Conservation (phyloP, 1,140 invertebrate species). For the Drosophila sucinea region DNA sequence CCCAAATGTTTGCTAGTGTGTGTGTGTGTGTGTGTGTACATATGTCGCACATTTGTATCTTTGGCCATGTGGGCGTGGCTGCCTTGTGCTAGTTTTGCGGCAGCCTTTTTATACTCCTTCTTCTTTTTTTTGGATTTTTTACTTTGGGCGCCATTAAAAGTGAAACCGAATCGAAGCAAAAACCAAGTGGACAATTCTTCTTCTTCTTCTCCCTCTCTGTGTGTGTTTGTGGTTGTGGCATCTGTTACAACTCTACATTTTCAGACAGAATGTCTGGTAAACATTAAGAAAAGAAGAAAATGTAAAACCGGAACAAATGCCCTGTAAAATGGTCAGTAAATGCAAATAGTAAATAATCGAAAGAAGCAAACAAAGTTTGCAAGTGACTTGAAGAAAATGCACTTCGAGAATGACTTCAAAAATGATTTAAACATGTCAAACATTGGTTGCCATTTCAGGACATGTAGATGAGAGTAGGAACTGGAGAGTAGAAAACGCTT, state of each 20-base stretch:
- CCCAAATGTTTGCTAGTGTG: background rate
- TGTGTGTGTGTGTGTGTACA: conserved; percentile 5
- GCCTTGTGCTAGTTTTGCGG: conserved; percentile 71
- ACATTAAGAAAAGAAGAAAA: background rate
- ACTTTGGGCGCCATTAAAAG: conserved; percentile 17
- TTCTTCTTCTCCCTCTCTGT: background rate
- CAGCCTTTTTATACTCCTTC: conserved; percentile 53
- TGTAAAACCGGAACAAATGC: background rate
- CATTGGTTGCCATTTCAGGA: too few species aligned
- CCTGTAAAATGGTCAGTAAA: background rate
- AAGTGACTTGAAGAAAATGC: too few species aligned
- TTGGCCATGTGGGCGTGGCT: conserved; percentile 57
- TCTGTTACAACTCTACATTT: conserved; percentile 4
- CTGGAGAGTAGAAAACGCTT: conserved; percentile 5
- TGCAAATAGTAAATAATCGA: conserved; percentile 8
- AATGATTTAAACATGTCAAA: too few species aligned
- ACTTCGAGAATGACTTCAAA: too few species aligned
- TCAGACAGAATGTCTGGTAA: conserved; percentile 7
- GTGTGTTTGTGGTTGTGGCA: conserved; percentile 5
- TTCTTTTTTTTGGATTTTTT: too few species aligned
- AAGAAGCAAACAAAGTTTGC: background rate
- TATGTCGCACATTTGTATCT: conserved; percentile 20
- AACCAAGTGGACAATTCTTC: conserved; percentile 2
- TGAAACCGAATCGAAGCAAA: conserved; percentile 25
- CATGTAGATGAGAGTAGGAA: background rate